Conservation (phyloP, 2,797 vertebrate genomes). For the Diplodus sargus region DNA sequence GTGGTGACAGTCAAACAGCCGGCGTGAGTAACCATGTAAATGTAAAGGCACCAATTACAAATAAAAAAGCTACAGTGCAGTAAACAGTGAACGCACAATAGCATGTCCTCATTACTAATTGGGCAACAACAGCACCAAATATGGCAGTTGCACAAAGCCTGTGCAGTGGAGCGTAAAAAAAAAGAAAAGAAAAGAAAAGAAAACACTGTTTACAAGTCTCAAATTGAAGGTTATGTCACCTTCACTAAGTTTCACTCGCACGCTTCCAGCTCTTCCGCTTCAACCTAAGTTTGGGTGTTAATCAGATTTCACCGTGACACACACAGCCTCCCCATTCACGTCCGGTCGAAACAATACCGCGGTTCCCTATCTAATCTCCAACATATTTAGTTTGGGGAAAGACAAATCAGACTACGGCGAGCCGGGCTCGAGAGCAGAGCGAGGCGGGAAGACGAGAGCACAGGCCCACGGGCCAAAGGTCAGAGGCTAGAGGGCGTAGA, state of each 20-base stretch:
- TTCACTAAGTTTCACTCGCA: constrained; percentile 54
- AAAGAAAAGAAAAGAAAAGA: neutral
- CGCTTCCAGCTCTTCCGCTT: constrained; percentile 42
- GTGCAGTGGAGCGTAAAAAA: constrained; percentile 60
- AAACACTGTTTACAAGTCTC: constrained; percentile 71
- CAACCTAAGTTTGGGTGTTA: constrained; percentile 51
- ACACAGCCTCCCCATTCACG: constrained; percentile 39
- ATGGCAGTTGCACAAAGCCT: constrained; percentile 64
- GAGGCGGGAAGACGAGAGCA: no score
- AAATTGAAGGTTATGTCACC: constrained; percentile 65
- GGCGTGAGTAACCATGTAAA: constrained; percentile 49
- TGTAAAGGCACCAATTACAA: constrained; percentile 62
- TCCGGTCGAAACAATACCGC: constrained; percentile 31
- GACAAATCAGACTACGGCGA: constrained; percentile 31
- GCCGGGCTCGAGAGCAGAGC: neutral
- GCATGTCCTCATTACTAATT: constrained; percentile 67
- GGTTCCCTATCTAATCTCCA: constrained; percentile 52
- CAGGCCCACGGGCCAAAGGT: constrained; percentile 31
- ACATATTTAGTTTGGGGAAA: constrained; percentile 44
- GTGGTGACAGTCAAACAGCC: constrained; percentile 44
- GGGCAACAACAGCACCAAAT: constrained; percentile 68
- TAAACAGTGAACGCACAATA: constrained; percentile 69
- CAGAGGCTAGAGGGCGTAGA: constrained; percentile 33
- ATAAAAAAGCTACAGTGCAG: constrained; percentile 46
- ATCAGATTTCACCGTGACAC: constrained; percentile 66